Percentiles rank a stretch among this genome's conserved stretches.
Conservation (phyloP, 2,113 vertebrate species). For the Mobula hypostoma region DNA sequence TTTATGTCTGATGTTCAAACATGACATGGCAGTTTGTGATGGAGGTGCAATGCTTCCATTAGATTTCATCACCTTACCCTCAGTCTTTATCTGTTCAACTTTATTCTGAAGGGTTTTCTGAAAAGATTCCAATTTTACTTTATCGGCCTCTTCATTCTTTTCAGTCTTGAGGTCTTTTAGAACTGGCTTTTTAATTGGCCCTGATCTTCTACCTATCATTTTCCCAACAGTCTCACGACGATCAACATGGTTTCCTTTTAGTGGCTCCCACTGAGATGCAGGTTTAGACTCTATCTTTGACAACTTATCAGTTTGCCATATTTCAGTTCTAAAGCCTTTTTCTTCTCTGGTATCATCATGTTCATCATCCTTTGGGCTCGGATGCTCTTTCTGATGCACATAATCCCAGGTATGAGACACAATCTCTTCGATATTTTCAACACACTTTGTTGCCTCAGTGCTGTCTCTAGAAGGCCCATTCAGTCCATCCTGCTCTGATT, state of each 20-base stretch:
- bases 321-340: slow-evolving; percentile 54
- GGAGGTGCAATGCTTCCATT: background rate
- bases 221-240: slow-evolving; percentile 70
- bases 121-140: slow-evolving; percentile 67
- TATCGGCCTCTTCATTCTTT: slow-evolving; percentile 89
- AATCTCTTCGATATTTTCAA: background rate
- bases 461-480: slow-evolving; percentile 55
- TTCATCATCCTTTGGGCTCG: slow-evolving; percentile 48
- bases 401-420: slow-evolving; percentile 62
- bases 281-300: slow-evolving; percentile 54
- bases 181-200: slow-evolving; percentile 92
- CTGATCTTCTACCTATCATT: slow-evolving; percentile 68
- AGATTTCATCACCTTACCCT: background rate
- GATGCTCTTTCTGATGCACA: slow-evolving; percentile 58
- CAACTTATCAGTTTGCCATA: slow-evolving; percentile 73
- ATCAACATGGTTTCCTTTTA: slow-evolving; percentile 57
- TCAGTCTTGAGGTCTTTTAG: slow-evolving; percentile 95
- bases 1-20: slow-evolving; percentile 3
- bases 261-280: slow-evolving; percentile 69
- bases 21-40: slow-evolving; percentile 1
- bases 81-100: slow-evolving; percentile 55
- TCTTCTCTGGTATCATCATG: slow-evolving; percentile 61
- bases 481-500: slow-evolving; percentile 50
- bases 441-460: background rate
- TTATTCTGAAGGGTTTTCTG: slow-evolving; percentile 60